These are phyloP conservation scores for Mergus octosetaceus DNA, from an alignment of 2,797 vertebrate genomes.

Conservation along the genomic window DNA sequence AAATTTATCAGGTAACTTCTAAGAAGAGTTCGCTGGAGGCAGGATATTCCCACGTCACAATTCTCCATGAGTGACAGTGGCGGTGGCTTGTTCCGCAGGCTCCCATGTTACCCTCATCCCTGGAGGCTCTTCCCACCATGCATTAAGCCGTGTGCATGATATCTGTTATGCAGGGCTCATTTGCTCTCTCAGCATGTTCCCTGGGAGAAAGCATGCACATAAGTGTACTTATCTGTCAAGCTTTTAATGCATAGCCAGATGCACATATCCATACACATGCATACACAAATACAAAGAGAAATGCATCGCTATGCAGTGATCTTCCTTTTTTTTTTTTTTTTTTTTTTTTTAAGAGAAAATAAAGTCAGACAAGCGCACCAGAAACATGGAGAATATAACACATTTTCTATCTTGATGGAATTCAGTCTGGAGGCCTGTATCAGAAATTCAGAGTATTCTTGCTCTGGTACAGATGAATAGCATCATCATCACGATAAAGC, in stretches of 20 bases:
- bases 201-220: background rate
- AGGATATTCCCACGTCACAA: background rate
- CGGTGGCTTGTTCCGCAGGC: background rate
- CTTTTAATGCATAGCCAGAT: background rate
- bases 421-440: background rate
- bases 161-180: background rate
- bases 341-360: background rate
- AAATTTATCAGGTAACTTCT: background rate
- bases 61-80: background rate
- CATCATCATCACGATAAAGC: background rate
- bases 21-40: background rate
- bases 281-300: background rate
- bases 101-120: background rate
- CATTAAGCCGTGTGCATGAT: background rate
- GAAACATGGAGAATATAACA: background rate
- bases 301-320: background rate
- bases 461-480: background rate
- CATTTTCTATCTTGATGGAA: background rate
- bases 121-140: background rate
- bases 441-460: background rate
- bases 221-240: background rate
- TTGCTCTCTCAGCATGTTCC: background rate
- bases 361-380: background rate
- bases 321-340: background rate
- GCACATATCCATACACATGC: background rate